Evolutionary conservation across 1,140 invertebrate genomes (phyloP).

Genomic region (Calosoma granatense): DNA sequence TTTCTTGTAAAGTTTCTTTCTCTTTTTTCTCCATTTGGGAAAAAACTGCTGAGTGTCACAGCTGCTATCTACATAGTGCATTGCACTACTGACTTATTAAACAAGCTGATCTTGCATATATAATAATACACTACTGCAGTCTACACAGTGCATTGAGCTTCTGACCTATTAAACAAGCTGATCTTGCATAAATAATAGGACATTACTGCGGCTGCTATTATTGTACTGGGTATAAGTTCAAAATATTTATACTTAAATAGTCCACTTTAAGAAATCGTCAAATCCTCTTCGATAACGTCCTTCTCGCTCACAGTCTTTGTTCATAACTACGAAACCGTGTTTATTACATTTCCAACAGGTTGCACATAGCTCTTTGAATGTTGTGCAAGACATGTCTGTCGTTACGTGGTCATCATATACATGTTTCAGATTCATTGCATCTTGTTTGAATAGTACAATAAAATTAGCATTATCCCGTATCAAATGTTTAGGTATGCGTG

Average conservation of each 20-base stretch:
- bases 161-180: neutral
- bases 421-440: conserved; percentile 33
- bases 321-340: conserved; percentile 17
- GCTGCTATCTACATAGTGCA: too few relatives aligned
- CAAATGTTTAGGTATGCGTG: conserved; percentile 32
- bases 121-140: too few relatives aligned
- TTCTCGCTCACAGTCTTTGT: conserved; percentile 16
- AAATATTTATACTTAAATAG: neutral
- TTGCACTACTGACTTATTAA: too few relatives aligned
- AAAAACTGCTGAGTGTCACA: neutral
- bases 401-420: conserved; percentile 32
- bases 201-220: neutral
- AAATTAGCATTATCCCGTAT: conserved; percentile 34
- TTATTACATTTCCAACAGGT: conserved; percentile 21
- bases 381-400: conserved; percentile 23
- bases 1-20: neutral
- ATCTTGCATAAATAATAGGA: neutral
- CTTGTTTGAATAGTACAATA: conserved; percentile 32
- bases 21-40: neutral
- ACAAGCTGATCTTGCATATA: too few relatives aligned
- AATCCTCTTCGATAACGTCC: neutral
- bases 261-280: neutral
- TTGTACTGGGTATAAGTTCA: neutral
- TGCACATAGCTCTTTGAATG: conserved; percentile 22
- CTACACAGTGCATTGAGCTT: neutral